A percentile compares a stretch with the other conserved stretches of the same genome.
These are phyloP conservation scores for Micrasema minimum DNA, from an alignment of 1,140 invertebrate genomes.

Conservation along the genomic window DNA sequence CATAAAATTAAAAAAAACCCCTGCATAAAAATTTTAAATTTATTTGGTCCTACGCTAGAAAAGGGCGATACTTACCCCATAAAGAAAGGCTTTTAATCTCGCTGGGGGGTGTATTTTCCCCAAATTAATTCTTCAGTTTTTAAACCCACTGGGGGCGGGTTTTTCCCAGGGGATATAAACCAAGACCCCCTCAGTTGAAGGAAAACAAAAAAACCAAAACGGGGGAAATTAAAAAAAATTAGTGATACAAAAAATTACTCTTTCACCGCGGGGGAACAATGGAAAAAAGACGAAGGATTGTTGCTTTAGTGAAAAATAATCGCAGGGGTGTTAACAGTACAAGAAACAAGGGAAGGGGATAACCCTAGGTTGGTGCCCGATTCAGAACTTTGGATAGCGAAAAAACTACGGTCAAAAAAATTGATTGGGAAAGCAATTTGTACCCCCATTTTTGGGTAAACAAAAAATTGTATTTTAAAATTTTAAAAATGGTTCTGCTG, in stretches of 20 bases:
- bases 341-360: slow-evolving; percentile 4
- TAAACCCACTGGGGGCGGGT: background rate
- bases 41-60: slow-evolving; percentile 12
- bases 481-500: no score
- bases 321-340: slow-evolving; percentile 1
- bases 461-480: no score
- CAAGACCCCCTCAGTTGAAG: background rate
- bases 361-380: slow-evolving; percentile 14
- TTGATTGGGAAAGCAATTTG: no score
- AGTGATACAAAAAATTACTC: background rate
- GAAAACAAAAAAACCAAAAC: background rate
- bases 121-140: no score
- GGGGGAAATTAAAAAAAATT: no score
- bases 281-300: background rate
- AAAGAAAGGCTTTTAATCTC: slow-evolving; percentile 14
- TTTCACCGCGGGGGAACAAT: slow-evolving; percentile 19
- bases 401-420: background rate
- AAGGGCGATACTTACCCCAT: slow-evolving; percentile 11
- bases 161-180: slow-evolving; percentile 16
- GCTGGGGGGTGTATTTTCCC: slow-evolving; percentile 10
- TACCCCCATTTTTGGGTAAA: no score
- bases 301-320: background rate
- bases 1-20: slow-evolving; percentile 23
- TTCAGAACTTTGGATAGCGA: background rate
- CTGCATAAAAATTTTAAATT: slow-evolving; percentile 27